These are phyloP conservation scores for Clivina fossor DNA, from an alignment of 2,888 invertebrate genomes.

Conservation along the genomic window DNA sequence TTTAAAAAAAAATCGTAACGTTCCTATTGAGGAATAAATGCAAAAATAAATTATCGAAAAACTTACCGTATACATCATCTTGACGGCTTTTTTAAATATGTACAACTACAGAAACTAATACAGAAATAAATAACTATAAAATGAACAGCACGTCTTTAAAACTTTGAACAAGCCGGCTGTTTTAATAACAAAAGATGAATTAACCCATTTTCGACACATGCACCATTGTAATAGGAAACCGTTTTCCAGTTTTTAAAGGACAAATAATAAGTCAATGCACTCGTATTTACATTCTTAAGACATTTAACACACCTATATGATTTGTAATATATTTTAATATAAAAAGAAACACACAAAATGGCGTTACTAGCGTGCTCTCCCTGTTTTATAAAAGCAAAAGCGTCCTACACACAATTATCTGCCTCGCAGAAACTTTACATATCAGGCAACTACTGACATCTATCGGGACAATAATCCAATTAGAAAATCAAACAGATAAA, in stretches of 20 bases:
- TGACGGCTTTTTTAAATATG: conserved; percentile 35
- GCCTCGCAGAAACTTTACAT: too few relatives aligned
- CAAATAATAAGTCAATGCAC: too few relatives aligned
- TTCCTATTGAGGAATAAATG: not conserved
- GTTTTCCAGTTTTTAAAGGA: too few relatives aligned
- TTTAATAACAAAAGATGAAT: conserved; percentile 28
- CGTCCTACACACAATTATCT: not conserved
- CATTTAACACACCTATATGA: too few relatives aligned
- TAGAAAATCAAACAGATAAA: too few relatives aligned
- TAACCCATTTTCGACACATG: conserved; percentile 27
- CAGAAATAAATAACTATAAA: conserved; percentile 5
- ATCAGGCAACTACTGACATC: too few relatives aligned
- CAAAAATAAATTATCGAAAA: conserved; percentile 16
- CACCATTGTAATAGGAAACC: too few relatives aligned
- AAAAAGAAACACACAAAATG: conserved; percentile 29
- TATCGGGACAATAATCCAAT: too few relatives aligned
- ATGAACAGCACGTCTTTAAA: conserved; percentile 21
- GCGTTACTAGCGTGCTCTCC: conserved; percentile 26
- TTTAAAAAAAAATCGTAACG: conserved; percentile 36
- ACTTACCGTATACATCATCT: conserved; percentile 59
- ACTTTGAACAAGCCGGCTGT: conserved; percentile 26
- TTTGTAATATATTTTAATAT: conserved; percentile 1
- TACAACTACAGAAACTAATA: conserved; percentile 16
- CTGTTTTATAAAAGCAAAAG: conserved; percentile 2
- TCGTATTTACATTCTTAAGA: too few relatives aligned